A percentile compares a stretch with the other conserved stretches of the same genome.
Conservation (phyloP, 2,797 vertebrate species). For the Lutra lutra region DNA sequence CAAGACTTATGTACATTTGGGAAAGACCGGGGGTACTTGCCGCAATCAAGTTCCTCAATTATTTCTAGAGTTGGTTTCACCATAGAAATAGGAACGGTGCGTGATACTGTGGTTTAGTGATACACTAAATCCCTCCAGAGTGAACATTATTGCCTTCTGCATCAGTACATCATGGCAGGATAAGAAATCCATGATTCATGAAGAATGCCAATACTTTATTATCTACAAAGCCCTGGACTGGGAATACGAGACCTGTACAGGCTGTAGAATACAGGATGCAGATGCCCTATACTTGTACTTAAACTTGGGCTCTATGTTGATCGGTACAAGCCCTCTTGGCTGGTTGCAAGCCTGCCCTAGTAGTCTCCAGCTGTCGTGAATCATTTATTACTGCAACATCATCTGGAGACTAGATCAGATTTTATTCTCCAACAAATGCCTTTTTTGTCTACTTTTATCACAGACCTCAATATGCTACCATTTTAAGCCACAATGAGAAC, state of each 20-base stretch:
- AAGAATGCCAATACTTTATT: not conserved
- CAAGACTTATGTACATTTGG: not conserved
- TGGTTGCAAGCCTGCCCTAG: not conserved
- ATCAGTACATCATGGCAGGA: not conserved
- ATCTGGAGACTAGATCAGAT: not conserved
- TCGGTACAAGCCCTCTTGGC: not conserved
- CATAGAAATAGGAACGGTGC: not conserved
- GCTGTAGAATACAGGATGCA: not conserved
- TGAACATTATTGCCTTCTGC: not conserved
- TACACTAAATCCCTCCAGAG: not conserved
- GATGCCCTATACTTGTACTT: not conserved
- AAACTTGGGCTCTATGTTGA: not conserved
- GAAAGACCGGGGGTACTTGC: not conserved
- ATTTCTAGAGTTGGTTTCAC: not conserved
- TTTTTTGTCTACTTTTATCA: not conserved
- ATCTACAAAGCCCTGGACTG: not conserved
- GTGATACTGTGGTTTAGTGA: not conserved
- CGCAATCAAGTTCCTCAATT: not conserved
- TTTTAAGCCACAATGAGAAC: slow-evolving; percentile 6
- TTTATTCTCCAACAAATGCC: not conserved
- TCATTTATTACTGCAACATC: not conserved
- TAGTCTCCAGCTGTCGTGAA: not conserved
- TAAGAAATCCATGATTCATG: not conserved
- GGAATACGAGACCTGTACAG: not conserved
- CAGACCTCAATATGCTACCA: not conserved